Conservation (phyloP, 2,888 invertebrate species). For the Troilus luridus region DNA sequence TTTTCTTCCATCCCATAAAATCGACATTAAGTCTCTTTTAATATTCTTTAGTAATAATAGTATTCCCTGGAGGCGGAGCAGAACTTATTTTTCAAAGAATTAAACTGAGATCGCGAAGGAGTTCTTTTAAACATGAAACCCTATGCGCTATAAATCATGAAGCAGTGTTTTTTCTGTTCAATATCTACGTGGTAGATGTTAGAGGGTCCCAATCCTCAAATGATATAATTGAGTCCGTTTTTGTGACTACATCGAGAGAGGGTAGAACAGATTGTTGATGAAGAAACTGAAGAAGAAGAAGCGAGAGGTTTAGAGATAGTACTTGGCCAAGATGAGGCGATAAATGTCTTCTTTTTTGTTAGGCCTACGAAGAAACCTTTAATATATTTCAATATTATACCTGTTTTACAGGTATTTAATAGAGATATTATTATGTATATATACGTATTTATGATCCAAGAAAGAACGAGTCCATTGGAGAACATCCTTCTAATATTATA, state of each 20-base stretch:
- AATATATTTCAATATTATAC: not conserved
- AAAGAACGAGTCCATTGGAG: no score
- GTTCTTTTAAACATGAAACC: not conserved
- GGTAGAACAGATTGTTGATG: no score
- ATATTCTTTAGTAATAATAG: constrained; percentile 1
- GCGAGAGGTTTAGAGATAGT: no score
- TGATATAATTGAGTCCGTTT: no score
- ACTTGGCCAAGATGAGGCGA: no score
- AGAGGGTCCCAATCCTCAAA: no score
- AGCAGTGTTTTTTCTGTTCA: not conserved
- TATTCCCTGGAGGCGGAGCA: not conserved
- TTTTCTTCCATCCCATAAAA: not conserved
- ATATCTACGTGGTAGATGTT: not conserved
- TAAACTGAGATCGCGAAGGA: not conserved
- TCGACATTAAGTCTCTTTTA: not conserved
- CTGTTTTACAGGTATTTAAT: not conserved
- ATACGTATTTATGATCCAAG: no score
- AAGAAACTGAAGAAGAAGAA: no score
- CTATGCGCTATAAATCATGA: not conserved
- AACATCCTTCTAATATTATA: no score
- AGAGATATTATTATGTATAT: not conserved
- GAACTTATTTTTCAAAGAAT: not conserved
- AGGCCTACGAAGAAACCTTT: no score
- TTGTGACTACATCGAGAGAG: no score
- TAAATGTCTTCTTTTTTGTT: no score